A percentile compares a stretch with the other conserved stretches of the same genome.
Evolutionary conservation across 2,888 invertebrate genomes (phyloP).

Genomic region (Sympetrum striolatum): DNA sequence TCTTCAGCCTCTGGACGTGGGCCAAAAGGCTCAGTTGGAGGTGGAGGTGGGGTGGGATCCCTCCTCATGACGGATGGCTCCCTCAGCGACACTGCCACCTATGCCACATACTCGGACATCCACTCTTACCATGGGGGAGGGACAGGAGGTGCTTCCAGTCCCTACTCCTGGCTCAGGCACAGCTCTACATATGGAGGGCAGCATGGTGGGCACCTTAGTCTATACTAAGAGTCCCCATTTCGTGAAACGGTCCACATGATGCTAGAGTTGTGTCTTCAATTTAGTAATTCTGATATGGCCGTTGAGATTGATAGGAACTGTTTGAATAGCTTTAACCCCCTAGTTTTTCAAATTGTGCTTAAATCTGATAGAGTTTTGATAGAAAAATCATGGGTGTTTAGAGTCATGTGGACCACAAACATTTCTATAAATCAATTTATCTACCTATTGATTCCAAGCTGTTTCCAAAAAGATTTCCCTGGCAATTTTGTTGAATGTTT

Average conservation of each 20-base stretch:
- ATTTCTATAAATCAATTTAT: neutral
- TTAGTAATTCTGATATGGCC: neutral
- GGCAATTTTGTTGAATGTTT: no score
- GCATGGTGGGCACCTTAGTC: conserved; percentile 48
- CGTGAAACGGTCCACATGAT: neutral
- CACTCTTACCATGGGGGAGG: conserved; percentile 57
- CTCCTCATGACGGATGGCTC: conserved; percentile 69
- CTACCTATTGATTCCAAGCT: no score
- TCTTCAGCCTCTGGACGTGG: conserved; percentile 39
- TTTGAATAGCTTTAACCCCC: neutral
- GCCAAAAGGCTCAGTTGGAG: conserved; percentile 33
- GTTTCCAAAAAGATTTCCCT: no score
- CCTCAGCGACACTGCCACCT: conserved; percentile 83
- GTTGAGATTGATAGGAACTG: neutral
- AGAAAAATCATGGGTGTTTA: neutral
- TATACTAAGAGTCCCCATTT: neutral
- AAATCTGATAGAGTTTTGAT: neutral
- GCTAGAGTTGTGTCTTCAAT: neutral
- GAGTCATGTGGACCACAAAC: neutral
- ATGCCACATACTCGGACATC: conserved; percentile 75
- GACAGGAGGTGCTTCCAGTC: conserved; percentile 61
- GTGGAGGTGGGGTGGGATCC: conserved; percentile 33
- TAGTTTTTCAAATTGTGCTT: neutral
- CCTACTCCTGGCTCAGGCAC: conserved; percentile 87
- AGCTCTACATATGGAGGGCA: conserved; percentile 65